These are phyloP conservation scores for Aphelocoma californica DNA, from an alignment of 2,797 vertebrate genomes.

Conservation along the genomic window DNA sequence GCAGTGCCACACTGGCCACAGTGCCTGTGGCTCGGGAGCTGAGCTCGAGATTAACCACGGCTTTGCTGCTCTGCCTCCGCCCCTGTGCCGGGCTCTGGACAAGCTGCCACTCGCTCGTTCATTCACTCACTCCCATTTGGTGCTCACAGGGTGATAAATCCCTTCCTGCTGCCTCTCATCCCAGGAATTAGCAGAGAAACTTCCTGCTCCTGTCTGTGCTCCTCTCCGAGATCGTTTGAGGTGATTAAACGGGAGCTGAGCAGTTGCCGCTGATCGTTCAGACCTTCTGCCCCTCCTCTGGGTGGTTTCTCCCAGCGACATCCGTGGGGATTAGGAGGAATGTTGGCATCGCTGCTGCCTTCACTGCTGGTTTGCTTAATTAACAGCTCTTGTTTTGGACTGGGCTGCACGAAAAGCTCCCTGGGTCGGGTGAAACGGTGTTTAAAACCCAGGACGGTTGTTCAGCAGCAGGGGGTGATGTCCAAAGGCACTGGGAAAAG, in stretches of 20 bases:
- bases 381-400: background rate
- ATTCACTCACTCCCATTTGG: background rate
- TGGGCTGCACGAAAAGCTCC: background rate
- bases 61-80: background rate
- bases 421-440: background rate
- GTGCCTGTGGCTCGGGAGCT: background rate
- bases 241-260: background rate
- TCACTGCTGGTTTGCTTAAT: background rate
- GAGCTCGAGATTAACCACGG: background rate
- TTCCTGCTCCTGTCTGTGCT: background rate
- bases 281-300: background rate
- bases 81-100: background rate
- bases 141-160: background rate
- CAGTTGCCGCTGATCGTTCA: background rate
- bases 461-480: background rate
- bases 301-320: rapidly evolving
- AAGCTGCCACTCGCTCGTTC: background rate
- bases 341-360: background rate
- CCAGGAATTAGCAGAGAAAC: background rate
- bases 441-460: background rate
- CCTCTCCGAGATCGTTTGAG: background rate
- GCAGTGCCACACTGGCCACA: background rate
- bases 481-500: background rate
- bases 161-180: background rate
- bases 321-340: background rate